Base-by-base conservation (phyloP, 2,113 vertebrate genomes). In the Panthera leo region DNA sequence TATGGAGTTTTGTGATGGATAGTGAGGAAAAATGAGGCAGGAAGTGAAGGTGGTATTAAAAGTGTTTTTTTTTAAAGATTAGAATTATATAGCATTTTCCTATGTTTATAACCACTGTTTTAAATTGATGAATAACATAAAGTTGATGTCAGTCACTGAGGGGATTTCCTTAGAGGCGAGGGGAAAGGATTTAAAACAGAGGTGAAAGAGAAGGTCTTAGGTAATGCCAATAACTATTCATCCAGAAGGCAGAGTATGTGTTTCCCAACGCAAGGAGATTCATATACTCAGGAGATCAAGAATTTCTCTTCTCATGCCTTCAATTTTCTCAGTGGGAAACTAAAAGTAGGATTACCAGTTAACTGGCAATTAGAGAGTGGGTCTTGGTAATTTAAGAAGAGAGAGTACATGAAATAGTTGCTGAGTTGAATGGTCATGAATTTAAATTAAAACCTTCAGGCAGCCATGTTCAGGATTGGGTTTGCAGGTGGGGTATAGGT, bases 371-470 rank as follows among this genome's bases (percentile, higher is more conserved):
- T 65, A 21, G 4, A 75, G 18, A 39, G 15, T 15, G 1, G 2
- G 1, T 70, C 5, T 73, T 89, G 14, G 9, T 36, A 15, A 79
- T 21, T 83, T 91, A 89, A 92, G 1, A 5, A 85, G 1, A 85
- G 9, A 21, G 5, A 63, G 34, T 11, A 83, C 14, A 1, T 78
- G 3, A 55, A 53, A 73, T 51, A 45, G 7, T 71, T 85, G 6
- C 21, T 92, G 13, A 89, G 1, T 71, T 63, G 42, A 63, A 9
- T 51, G 11, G 39, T 31, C 2, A 1, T 85, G n/a, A 58, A 75
- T 85, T 95, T 76, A 94, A 91, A 63, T 68, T 68, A 70, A 85
- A 97, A 31, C 6, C 7, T 96, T 76, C 11, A 83, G 9, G 21
- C 3, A 34, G 7, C 4, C 11, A 14, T 90, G 21, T 55, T 94